phyloP scores from a whole-genome alignment of 2,888 invertebrate species.

The Tachina grossa region DNA sequence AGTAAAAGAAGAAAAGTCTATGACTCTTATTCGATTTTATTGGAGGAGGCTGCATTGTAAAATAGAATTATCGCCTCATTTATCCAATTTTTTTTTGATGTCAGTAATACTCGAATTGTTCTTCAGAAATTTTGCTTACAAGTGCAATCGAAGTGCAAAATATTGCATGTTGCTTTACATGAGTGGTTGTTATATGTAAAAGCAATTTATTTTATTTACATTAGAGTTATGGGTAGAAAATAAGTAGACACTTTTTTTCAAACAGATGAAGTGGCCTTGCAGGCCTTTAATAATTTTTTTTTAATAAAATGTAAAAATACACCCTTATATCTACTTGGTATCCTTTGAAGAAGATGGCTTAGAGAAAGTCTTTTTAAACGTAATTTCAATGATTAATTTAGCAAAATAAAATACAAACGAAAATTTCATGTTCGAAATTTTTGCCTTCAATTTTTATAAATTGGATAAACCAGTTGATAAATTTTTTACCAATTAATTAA shows the following conservation, averaged over 20 bases:
- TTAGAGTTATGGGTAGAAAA: slow-evolving; percentile 6
- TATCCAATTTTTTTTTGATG: background rate
- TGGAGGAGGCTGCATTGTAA: slow-evolving; percentile 49
- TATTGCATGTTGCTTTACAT: slow-evolving; percentile 15
- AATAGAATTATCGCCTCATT: slow-evolving; percentile 39
- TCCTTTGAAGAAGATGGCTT: no score
- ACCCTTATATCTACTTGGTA: no score
- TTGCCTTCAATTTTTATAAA: no score
- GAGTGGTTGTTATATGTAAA: background rate
- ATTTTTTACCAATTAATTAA: no score
- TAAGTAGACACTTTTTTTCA: background rate
- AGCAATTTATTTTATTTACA: slow-evolving; percentile 43
- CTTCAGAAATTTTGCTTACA: slow-evolving; percentile 18
- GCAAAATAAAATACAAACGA: no score
- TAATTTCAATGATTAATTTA: no score
- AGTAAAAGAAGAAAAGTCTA: slow-evolving; percentile 2
- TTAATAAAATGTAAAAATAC: no score
- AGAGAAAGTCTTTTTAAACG: no score
- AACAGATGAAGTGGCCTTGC: background rate
- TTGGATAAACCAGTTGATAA: no score
- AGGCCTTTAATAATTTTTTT: background rate
- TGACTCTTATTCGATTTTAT: slow-evolving; percentile 51
- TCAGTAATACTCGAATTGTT: background rate
- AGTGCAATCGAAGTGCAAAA: slow-evolving; percentile 50
- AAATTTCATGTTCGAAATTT: no score